Evolutionary conservation across 2,888 invertebrate genomes (phyloP), one percentile per base, ranked within the genome.

Genomic region (Dermolepida albohirtum): DNA sequence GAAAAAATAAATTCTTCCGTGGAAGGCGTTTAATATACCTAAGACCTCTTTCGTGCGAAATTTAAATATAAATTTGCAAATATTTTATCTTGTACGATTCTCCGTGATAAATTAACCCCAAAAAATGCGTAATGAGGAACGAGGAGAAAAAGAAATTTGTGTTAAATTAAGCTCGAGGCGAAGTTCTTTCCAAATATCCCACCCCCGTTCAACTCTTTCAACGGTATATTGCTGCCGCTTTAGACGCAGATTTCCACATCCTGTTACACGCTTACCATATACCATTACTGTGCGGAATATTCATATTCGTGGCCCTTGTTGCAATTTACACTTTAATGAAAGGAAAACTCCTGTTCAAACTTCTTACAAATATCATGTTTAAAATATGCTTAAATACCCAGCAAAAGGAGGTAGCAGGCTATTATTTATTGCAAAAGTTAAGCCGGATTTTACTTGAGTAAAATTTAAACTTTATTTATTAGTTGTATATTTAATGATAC

Each of bases 381-480:
- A 54, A 54, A 41, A 54, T 54, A 54, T 54, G 54, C 40, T 54
- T 40, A 54, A 54, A 54, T 54, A 54, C 54, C 40, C 16, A 40
- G 54, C 54, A 27, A 54, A 40, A 54, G 54, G 54, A 54, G 27
- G 51, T n/a, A 34, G 12, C 34, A 29, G 16, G 54, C 39, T 52
- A 65, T 65, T 65, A 65, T 65, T 65, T 65, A 65, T 65, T 43
- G 47, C 64, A 29, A 44, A 65, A 65, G 52, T 65, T 65, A 17
- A 43, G 64, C 64, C 40, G 43, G 52, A 65, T 52, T 44, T 41
- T 54, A 65, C 52, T 44, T 41, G 41, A 44, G 54, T 43, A 52
- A 65, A 65, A 65, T 65, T 54, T 52, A 54, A 65, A 65, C 64
- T 65, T 65, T 65, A 65, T 65, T 65, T 65, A 65, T 65, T 65